Percentiles rank a stretch among this genome's conserved stretches.
Evolutionary conservation across 1,140 invertebrate genomes (phyloP).

Genomic region (Drosophila rhopaloa): DNA sequence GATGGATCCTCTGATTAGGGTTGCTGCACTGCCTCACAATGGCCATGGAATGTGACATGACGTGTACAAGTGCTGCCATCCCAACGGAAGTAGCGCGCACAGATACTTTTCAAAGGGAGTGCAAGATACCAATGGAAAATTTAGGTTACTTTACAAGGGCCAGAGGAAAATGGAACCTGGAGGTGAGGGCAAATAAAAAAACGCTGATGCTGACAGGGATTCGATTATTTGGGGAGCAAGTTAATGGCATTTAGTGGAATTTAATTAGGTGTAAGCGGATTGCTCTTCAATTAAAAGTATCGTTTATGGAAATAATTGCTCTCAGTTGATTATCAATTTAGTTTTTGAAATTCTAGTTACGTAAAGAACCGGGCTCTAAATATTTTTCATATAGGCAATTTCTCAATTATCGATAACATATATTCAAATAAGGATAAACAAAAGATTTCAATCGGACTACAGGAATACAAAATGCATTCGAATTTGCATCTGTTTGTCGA

Average conservation of each 20-base stretch:
- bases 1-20: conserved; percentile 67
- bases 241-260: background rate
- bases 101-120: conserved; percentile 39
- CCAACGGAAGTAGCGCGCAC: conserved; percentile 31
- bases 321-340: background rate
- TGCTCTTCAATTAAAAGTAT: background rate
- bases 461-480: conserved; percentile 16
- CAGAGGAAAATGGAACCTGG: conserved; percentile 1
- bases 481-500: conserved; percentile 36
- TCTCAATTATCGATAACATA: conserved; percentile 10
- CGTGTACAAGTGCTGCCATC: conserved; percentile 70
- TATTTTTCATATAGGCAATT: background rate
- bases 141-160: conserved; percentile 61
- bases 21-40: conserved; percentile 63
- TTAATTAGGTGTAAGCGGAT: conserved; percentile 1
- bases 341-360: background rate
- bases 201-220: conserved; percentile 33
- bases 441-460: conserved; percentile 7
- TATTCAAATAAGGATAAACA: conserved; percentile 17
- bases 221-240: conserved; percentile 6
- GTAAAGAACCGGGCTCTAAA: too few species aligned
- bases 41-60: conserved; percentile 68
- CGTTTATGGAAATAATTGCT: conserved; percentile 1
- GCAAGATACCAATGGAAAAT: conserved; percentile 47
- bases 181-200: conserved; percentile 1